phyloP scores from a whole-genome alignment of 2,113 vertebrate species.

The Strix aluco region DNA sequence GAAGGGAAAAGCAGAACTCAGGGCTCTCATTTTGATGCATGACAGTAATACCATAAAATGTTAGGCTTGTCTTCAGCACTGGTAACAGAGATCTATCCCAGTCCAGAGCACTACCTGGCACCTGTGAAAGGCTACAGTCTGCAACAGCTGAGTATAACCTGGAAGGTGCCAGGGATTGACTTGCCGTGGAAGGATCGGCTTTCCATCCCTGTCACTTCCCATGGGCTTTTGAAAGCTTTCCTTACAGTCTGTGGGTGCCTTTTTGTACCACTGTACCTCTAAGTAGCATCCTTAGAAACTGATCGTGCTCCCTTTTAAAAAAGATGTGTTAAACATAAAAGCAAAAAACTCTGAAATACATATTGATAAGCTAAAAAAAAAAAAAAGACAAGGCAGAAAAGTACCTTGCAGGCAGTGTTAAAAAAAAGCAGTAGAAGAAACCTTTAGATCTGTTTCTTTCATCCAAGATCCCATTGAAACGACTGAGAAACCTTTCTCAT shows the following conservation, averaged over 20 bases:
- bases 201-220: not conserved
- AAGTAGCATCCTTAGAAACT: slow-evolving; percentile 18
- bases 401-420: slow-evolving; percentile 21
- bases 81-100: not conserved
- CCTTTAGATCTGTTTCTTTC: slow-evolving; percentile 57
- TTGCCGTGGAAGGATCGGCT: not conserved
- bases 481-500: slow-evolving; percentile 18
- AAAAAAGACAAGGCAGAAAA: not conserved
- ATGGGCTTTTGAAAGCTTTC: not conserved
- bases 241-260: not conserved
- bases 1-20: not conserved
- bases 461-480: slow-evolving; percentile 28
- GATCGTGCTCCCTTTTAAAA: not conserved
- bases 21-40: not conserved
- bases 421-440: slow-evolving; percentile 5
- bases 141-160: not conserved
- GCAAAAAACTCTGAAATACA: slow-evolving; percentile 25
- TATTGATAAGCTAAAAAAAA: slow-evolving; percentile 32
- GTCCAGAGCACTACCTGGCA: not conserved
- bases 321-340: slow-evolving; percentile 47
- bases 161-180: not conserved
- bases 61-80: not conserved
- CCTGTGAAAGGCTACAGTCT: not conserved
- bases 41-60: not conserved
- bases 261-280: slow-evolving; percentile 23